Evolutionary conservation across 2,113 vertebrate species (phyloP).

Genomic region (Atherinomorus stipes): DNA sequence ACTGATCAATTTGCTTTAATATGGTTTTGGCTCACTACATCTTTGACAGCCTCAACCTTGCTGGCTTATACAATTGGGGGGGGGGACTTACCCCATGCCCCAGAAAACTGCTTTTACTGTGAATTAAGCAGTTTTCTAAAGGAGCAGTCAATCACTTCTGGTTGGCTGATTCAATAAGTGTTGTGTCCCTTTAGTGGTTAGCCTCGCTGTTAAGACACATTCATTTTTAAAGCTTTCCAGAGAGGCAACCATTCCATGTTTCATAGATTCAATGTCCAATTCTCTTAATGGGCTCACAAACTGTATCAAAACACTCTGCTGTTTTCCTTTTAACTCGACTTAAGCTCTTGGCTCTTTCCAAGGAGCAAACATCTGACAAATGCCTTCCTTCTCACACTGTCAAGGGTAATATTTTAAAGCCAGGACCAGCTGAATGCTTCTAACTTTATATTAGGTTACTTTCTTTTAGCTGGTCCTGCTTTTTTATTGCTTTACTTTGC

Average conservation of each 20-base stretch:
- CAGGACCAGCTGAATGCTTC: constrained; percentile 24
- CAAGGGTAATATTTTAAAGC: constrained; percentile 30
- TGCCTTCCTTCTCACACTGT: constrained; percentile 34
- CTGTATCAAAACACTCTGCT: constrained; percentile 67
- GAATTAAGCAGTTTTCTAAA: constrained; percentile 78
- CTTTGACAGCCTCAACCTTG: constrained; percentile 71
- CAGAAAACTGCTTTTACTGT: constrained; percentile 66
- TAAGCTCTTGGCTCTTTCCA: constrained; percentile 51
- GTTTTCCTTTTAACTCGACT: constrained; percentile 63
- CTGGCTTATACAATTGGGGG: constrained; percentile 71
- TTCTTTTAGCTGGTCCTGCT: constrained; percentile 8
- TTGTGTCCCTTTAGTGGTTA: constrained; percentile 73
- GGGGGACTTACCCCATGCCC: constrained; percentile 46
- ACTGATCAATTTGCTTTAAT: constrained; percentile 61
- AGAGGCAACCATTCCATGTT: constrained; percentile 65
- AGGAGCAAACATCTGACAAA: constrained; percentile 40
- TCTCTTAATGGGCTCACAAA: constrained; percentile 71
- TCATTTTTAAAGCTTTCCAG: constrained; percentile 76
- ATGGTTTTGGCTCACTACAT: constrained; percentile 67
- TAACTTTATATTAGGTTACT: constrained; percentile 18
- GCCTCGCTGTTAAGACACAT: constrained; percentile 68
- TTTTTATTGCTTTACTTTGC: constrained; percentile 12
- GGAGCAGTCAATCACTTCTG: constrained; percentile 77
- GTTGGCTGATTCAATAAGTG: constrained; percentile 77
- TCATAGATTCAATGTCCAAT: constrained; percentile 72